phyloP scores from a whole-genome alignment of 1,140 invertebrate genomes.

The Zophobas morio region DNA sequence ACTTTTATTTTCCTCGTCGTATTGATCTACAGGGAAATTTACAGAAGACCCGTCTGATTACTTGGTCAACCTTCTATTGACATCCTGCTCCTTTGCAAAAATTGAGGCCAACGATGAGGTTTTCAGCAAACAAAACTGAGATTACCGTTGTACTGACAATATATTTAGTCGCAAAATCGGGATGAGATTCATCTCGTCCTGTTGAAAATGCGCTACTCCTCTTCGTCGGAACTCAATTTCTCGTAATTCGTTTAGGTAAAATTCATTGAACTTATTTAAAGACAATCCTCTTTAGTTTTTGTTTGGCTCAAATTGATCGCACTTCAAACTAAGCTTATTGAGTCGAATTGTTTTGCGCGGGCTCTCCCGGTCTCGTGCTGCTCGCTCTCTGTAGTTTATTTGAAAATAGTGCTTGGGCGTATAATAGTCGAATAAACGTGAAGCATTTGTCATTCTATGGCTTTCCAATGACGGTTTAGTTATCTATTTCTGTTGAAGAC shows the following conservation, averaged over 20 bases:
- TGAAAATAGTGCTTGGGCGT: constrained; percentile 43
- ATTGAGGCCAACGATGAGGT: too few species aligned
- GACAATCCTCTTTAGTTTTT: too few species aligned
- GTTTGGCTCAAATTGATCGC: background rate
- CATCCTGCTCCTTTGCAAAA: too few species aligned
- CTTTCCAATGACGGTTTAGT: constrained; percentile 60
- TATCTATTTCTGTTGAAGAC: constrained; percentile 59
- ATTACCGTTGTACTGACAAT: background rate
- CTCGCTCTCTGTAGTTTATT: constrained; percentile 27
- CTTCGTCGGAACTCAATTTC: too few species aligned
- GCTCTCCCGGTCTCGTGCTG: constrained; percentile 10
- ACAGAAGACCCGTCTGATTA: too few species aligned
- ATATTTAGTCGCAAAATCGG: background rate
- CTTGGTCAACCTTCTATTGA: too few species aligned
- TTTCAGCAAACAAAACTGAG: too few species aligned
- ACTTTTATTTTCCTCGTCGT: background rate
- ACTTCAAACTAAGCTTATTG: background rate
- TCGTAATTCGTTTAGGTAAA: too few species aligned
- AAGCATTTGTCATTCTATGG: constrained; percentile 62
- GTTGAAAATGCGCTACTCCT: too few species aligned
- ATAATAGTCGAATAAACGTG: constrained; percentile 54
- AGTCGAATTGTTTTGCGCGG: constrained; percentile 11
- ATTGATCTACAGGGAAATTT: too few species aligned
- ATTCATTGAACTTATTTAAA: too few species aligned
- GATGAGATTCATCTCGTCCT: background rate